Conservation (phyloP, 2,113 vertebrate species). For the Gambusia affinis region DNA sequence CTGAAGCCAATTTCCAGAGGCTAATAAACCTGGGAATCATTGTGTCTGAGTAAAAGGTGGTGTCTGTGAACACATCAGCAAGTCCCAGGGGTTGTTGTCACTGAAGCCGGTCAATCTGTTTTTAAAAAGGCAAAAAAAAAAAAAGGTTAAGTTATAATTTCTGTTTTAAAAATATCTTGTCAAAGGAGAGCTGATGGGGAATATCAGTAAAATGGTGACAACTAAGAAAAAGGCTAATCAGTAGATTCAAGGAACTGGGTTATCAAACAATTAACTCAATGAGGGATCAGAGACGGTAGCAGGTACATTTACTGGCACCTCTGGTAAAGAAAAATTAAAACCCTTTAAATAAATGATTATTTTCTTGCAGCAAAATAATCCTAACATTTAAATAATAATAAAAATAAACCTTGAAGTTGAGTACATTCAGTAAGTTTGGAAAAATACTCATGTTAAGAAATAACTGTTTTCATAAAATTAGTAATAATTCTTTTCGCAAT, state of each 20-base stretch:
- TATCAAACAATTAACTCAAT: background rate
- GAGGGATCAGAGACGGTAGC: background rate
- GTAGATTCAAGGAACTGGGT: background rate
- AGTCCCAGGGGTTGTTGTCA: constrained; percentile 28
- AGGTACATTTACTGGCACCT: too few species aligned
- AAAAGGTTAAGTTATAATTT: background rate
- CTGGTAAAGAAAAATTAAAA: too few species aligned
- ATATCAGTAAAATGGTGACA: background rate
- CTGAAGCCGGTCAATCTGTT: constrained; percentile 6
- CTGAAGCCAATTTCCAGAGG: constrained; percentile 77
- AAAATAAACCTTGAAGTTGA: too few species aligned
- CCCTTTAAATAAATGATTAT: too few species aligned
- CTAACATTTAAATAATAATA: too few species aligned
- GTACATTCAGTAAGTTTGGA: too few species aligned
- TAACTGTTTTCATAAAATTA: too few species aligned
- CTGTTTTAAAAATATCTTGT: background rate
- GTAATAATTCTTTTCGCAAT: too few species aligned
- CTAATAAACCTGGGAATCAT: constrained; percentile 74
- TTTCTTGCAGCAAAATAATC: too few species aligned
- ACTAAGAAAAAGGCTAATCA: background rate
- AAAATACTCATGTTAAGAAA: too few species aligned
- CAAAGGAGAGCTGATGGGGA: background rate
- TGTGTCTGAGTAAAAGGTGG: constrained; percentile 37
- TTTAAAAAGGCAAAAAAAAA: background rate
- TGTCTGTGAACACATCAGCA: constrained; percentile 15